Conservation (phyloP, 2,888 invertebrate species). For the Chrysolina oricalcia region DNA sequence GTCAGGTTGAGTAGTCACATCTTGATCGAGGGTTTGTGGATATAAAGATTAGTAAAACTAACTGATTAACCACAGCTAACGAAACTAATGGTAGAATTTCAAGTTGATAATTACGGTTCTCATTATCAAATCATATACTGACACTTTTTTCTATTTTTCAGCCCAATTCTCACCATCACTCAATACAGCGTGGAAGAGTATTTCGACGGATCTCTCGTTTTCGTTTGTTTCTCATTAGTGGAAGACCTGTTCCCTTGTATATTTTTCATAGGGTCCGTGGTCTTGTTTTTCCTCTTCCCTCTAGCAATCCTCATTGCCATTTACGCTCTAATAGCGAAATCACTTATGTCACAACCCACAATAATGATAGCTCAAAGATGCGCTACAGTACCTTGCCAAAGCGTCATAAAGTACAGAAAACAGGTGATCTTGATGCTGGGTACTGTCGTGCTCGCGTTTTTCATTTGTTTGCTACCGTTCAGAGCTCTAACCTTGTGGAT, state of each 20-base stretch:
- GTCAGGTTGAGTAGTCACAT: too few species aligned
- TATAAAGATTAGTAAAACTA: background rate
- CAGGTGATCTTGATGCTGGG: conserved; percentile 92
- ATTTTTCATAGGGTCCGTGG: conserved; percentile 87
- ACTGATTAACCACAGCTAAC: background rate
- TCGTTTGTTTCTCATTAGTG: conserved; percentile 88
- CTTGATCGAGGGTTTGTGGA: background rate
- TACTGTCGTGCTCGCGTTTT: conserved; percentile 92
- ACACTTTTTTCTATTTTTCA: conserved; percentile 72
- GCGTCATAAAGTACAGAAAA: conserved; percentile 82
- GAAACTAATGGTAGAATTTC: background rate
- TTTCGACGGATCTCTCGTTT: conserved; percentile 81
- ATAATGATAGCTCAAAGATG: conserved; percentile 78
- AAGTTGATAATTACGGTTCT: background rate
- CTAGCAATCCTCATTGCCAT: conserved; percentile 85
- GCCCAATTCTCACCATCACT: conserved; percentile 89
- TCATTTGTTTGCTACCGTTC: conserved; percentile 91
- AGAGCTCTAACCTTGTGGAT: conserved; percentile 91
- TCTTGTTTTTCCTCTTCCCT: conserved; percentile 89
- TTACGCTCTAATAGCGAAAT: conserved; percentile 89
- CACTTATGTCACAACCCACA: conserved; percentile 84
- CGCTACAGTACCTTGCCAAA: conserved; percentile 71
- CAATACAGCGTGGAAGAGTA: conserved; percentile 83
- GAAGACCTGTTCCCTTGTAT: conserved; percentile 85
- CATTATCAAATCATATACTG: conserved; percentile 24